phyloP scores from a whole-genome alignment of 2,888 invertebrate genomes.

The Leptura quadrifasciata region DNA sequence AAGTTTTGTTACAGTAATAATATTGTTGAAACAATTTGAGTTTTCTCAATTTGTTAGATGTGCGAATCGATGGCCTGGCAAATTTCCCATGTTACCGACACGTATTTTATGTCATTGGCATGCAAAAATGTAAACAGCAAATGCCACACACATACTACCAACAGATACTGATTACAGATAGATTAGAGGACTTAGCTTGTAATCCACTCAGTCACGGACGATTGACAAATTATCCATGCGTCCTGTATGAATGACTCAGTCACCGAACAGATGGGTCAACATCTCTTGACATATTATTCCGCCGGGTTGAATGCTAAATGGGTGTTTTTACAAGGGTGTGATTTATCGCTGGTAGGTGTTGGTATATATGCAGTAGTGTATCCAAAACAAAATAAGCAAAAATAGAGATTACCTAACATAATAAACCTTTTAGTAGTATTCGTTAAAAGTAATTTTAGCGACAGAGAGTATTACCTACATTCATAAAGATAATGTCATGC shows the following conservation, averaged over 20 bases:
- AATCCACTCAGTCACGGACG: constrained; percentile 50
- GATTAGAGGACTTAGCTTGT: constrained; percentile 28
- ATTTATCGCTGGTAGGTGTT: constrained; percentile 60
- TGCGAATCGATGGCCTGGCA: neutral
- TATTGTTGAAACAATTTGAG: too few species aligned
- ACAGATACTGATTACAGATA: constrained; percentile 37
- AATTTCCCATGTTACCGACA: neutral
- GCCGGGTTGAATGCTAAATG: constrained; percentile 48
- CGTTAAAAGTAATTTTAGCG: neutral
- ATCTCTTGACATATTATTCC: constrained; percentile 55
- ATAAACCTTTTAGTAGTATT: neutral
- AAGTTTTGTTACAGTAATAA: too few species aligned
- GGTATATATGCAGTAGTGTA: constrained; percentile 4
- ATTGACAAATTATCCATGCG: constrained; percentile 59
- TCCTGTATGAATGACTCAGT: constrained; percentile 52
- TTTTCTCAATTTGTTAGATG: too few species aligned
- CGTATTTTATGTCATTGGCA: neutral
- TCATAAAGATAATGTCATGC: too few species aligned
- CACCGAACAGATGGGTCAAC: constrained; percentile 57
- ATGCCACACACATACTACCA: constrained; percentile 37
- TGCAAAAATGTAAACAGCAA: neutral
- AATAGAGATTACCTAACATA: constrained; percentile 14
- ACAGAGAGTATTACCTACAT: too few species aligned
- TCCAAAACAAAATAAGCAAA: neutral
- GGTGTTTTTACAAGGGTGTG: constrained; percentile 63